Percentiles rank a stretch among this genome's conserved stretches.
phyloP scores from a whole-genome alignment of 1,140 invertebrate species.

The Polypedilum pembai region DNA sequence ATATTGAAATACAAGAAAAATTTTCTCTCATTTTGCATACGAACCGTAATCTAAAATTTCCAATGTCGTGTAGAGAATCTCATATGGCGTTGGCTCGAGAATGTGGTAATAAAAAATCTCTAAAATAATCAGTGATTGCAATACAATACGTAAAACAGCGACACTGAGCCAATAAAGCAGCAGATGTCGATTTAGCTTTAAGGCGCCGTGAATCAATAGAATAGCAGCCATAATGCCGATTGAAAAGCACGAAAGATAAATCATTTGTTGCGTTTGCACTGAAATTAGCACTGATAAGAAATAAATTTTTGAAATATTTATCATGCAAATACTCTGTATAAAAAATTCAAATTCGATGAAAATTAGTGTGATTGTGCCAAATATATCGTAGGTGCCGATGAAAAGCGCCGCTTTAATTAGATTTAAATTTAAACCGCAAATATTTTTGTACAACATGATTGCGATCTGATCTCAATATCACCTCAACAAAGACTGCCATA shows the following conservation, averaged over 20 bases:
- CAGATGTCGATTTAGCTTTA: background rate
- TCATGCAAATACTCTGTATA: background rate
- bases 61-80: constrained; percentile 2
- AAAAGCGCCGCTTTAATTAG: constrained; percentile 5
- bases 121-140: background rate
- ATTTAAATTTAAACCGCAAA: constrained; percentile 21
- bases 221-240: constrained; percentile 12
- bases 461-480: background rate
- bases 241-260: constrained; percentile 11
- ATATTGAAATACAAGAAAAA: background rate
- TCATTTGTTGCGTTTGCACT: constrained; percentile 24
- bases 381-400: constrained; percentile 3
- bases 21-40: background rate
- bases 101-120: constrained; percentile 14
- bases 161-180: constrained; percentile 20
- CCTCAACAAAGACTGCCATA: background rate
- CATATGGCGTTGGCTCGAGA: background rate
- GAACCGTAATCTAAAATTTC: constrained; percentile 4
- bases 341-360: constrained; percentile 23
- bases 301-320: background rate
- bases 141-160: background rate
- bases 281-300: background rate
- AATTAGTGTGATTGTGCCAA: constrained; percentile 15
- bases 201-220: background rate
- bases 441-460: constrained; percentile 22